Evolutionary conservation across 2,113 vertebrate genomes (phyloP).

Genomic region (Parus major): DNA sequence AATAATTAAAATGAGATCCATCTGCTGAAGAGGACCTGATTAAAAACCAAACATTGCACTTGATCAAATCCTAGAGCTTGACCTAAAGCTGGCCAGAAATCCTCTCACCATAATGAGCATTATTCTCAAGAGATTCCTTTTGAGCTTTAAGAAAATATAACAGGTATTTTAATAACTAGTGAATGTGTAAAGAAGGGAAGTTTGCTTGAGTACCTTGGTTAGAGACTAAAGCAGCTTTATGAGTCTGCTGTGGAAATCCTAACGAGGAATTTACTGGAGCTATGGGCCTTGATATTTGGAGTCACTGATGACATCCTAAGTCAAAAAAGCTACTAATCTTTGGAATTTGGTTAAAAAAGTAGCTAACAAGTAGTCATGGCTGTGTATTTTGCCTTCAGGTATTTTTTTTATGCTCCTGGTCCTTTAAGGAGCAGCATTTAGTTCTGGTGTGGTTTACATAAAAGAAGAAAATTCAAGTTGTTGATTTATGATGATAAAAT

Average conservation of each 20-base stretch:
- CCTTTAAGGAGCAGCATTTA: neutral
- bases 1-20: neutral
- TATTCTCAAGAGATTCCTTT: neutral
- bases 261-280: neutral
- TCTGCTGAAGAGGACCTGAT: neutral
- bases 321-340: neutral
- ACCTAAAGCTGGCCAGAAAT: neutral
- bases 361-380: neutral
- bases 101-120: neutral
- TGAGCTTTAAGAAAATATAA: neutral
- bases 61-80: neutral
- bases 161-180: neutral
- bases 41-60: neutral
- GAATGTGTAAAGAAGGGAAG: neutral
- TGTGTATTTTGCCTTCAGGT: neutral
- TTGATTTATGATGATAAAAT: neutral
- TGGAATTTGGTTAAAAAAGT: neutral
- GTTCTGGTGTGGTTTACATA: neutral
- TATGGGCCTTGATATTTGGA: neutral
- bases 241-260: neutral
- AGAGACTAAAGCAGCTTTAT: neutral
- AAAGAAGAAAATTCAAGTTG: neutral
- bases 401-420: neutral
- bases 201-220: neutral
- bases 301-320: neutral